Evolutionary conservation across 2,113 vertebrate genomes (phyloP).

Genomic region (Chloropsis hardwickii): DNA sequence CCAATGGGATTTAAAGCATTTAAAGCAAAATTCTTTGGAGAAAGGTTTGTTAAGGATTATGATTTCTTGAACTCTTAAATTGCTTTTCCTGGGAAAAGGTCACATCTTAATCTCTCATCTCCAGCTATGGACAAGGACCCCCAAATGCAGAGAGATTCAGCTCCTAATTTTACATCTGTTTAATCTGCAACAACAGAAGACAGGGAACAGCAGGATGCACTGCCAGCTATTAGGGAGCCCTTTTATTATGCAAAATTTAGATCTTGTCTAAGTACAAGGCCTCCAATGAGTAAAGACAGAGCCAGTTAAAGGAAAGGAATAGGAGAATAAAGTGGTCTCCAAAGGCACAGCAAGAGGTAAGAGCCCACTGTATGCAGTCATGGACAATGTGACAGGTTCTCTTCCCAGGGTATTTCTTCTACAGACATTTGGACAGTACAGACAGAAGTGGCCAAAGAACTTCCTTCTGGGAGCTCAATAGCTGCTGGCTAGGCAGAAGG

Average conservation of each 20-base stretch:
- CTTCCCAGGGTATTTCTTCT: neutral
- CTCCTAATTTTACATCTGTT: conserved; percentile 42
- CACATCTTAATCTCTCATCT: neutral
- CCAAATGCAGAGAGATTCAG: conserved; percentile 9
- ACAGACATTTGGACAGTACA: neutral
- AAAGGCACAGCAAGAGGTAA: conserved; percentile 51
- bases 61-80: neutral
- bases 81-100: neutral
- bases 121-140: neutral
- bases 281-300: conserved; percentile 18
- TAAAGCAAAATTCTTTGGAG: neutral
- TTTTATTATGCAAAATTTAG: conserved; percentile 56
- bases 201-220: conserved; percentile 38
- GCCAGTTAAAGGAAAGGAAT: conserved; percentile 16
- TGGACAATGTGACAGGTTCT: conserved; percentile 1
- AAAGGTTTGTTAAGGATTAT: neutral
- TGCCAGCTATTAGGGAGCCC: neutral
- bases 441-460: neutral
- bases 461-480: neutral
- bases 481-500: neutral
- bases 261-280: conserved; percentile 23
- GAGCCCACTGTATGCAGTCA: neutral
- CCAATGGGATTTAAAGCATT: neutral
- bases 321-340: conserved; percentile 24
- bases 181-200: conserved; percentile 40